Evolutionary conservation across 2,113 vertebrate genomes (phyloP).

Genomic region (Lampris incognitus): DNA sequence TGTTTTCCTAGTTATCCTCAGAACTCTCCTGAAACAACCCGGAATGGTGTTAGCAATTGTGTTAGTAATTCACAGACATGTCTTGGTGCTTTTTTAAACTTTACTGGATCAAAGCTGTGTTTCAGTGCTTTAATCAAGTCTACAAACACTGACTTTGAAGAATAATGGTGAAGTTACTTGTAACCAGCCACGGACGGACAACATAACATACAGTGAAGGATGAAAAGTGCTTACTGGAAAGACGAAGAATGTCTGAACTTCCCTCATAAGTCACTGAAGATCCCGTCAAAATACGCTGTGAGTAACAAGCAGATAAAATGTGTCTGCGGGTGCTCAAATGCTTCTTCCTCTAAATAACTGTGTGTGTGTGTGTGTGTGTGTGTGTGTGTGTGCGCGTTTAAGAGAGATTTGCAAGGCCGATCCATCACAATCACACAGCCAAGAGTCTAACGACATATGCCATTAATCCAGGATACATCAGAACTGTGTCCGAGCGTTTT

Average conservation of each 20-base stretch:
- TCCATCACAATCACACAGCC: conserved; percentile 27
- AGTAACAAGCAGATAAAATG: conserved; percentile 5
- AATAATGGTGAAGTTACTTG: neutral
- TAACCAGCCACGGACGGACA: neutral
- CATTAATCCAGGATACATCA: conserved; percentile 23
- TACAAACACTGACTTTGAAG: neutral
- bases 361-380: conserved; percentile 8
- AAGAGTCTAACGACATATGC: conserved; percentile 4
- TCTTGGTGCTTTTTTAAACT: too few relatives aligned
- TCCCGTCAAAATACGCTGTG: neutral
- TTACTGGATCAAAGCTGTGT: too few relatives aligned
- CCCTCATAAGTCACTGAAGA: neutral
- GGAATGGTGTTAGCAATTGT: too few relatives aligned
- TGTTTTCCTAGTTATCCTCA: too few relatives aligned
- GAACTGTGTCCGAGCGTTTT: neutral
- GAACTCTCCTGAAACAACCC: too few relatives aligned
- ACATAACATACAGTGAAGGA: neutral
- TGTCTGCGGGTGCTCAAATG: neutral
- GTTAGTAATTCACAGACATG: too few relatives aligned
- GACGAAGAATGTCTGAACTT: conserved; percentile 11
- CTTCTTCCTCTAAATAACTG: neutral
- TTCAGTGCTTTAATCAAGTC: neutral
- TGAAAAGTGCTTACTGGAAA: neutral
- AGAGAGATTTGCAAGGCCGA: conserved; percentile 3
- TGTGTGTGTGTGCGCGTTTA: neutral